Conservation (phyloP, 2,113 vertebrate species). For the Rhinolophus ferrumequinum region DNA sequence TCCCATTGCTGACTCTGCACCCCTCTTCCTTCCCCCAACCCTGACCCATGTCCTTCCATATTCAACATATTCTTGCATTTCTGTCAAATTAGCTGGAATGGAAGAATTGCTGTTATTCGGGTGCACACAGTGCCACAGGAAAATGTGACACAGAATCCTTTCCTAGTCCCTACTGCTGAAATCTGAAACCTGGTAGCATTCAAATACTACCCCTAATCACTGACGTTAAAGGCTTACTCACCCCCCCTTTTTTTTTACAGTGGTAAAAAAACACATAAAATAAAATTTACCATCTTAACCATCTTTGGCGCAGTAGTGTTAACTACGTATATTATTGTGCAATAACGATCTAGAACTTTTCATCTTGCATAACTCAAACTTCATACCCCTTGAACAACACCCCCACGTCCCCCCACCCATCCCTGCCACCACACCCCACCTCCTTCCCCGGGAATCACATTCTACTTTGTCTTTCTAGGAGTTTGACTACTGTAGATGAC, state of each 20-base stretch:
- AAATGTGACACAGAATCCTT: background rate
- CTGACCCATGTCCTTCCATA: background rate
- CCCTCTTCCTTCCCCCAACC: accelerated
- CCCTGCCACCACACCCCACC: too few species aligned
- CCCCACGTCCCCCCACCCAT: accelerated
- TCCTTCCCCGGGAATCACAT: background rate
- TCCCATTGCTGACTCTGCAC: accelerated
- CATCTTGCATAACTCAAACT: background rate
- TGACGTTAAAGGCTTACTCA: background rate
- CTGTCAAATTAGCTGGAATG: background rate
- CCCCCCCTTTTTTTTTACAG: background rate
- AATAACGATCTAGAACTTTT: background rate
- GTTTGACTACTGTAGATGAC: background rate
- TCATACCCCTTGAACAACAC: background rate
- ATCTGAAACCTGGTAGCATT: background rate
- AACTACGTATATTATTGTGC: background rate
- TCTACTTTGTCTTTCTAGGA: background rate
- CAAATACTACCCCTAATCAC: background rate
- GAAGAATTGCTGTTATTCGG: background rate
- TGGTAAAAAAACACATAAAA: background rate
- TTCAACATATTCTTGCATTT: background rate
- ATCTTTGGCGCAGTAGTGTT: background rate
- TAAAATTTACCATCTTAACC: background rate
- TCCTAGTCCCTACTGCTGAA: background rate
- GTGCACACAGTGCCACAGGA: background rate